Evolutionary conservation across 2,113 vertebrate genomes (phyloP).

Genomic region (Sceloporus undulatus): DNA sequence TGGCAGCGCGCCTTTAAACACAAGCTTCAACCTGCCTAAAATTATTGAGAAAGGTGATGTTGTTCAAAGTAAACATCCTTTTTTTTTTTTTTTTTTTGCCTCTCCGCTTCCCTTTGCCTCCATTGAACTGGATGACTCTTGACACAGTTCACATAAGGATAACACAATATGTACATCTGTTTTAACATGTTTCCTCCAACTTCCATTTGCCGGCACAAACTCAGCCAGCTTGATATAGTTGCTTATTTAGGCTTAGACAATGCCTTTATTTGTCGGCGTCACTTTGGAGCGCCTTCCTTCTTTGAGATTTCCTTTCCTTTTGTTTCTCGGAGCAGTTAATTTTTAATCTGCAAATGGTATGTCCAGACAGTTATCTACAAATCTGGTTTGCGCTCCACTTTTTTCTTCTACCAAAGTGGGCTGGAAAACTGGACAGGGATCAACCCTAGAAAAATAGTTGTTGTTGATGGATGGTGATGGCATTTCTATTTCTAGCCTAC

Average conservation of each 20-base stretch:
- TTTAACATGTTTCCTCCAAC: background rate
- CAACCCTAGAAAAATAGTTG: too few relatives aligned
- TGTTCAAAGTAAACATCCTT: constrained; percentile 43
- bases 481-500: too few relatives aligned
- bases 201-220: background rate
- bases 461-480: too few relatives aligned
- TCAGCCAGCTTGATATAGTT: background rate
- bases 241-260: background rate
- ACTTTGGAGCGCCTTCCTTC: background rate
- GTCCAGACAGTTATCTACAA: background rate
- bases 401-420: background rate
- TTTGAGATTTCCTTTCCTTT: background rate
- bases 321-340: constrained; percentile 1
- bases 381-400: background rate
- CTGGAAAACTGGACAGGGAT: too few relatives aligned
- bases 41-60: background rate
- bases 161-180: background rate
- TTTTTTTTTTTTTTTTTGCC: constrained; percentile 1
- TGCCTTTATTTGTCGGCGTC: background rate
- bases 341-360: background rate
- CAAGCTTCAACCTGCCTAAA: background rate
- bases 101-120: constrained; percentile 17
- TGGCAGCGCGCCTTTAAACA: background rate
- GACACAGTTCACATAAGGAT: constrained; percentile 27
- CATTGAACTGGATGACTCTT: background rate